Conservation (phyloP, 2,113 vertebrate genomes). For the Ahaetulla prasina region DNA sequence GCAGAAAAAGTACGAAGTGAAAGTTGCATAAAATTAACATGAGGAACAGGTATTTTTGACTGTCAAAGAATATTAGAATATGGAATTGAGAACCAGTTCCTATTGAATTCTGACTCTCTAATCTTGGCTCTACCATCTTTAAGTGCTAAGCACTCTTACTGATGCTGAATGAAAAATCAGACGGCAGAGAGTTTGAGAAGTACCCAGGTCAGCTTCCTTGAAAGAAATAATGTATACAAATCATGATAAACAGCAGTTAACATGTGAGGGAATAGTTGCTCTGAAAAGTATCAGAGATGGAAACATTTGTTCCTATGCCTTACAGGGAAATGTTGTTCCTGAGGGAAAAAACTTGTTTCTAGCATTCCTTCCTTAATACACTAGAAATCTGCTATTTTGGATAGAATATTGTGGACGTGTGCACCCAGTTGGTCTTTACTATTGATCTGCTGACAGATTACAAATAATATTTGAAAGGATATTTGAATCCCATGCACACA, state of each 20-base stretch:
- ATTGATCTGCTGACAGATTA: not conserved
- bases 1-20: not conserved
- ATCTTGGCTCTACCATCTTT: not conserved
- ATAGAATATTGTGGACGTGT: not conserved
- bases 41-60: not conserved
- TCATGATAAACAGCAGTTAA: not conserved
- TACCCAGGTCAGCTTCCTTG: not conserved
- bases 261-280: not conserved
- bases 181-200: not conserved
- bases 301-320: not conserved
- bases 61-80: not conserved
- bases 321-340: not conserved
- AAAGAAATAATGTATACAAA: not conserved
- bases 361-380: not conserved
- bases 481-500: not conserved
- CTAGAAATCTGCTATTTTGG: not conserved
- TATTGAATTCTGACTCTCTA: not conserved
- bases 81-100: not conserved
- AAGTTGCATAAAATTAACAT: not conserved
- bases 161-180: not conserved
- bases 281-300: not conserved
- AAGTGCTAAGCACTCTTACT: not conserved
- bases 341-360: not conserved
- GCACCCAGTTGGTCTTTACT: not conserved
- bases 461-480: not conserved